Percentiles rank a stretch among this genome's conserved stretches.
phyloP scores from a whole-genome alignment of 2,888 invertebrate genomes.

The Aspidapion aeneum region DNA sequence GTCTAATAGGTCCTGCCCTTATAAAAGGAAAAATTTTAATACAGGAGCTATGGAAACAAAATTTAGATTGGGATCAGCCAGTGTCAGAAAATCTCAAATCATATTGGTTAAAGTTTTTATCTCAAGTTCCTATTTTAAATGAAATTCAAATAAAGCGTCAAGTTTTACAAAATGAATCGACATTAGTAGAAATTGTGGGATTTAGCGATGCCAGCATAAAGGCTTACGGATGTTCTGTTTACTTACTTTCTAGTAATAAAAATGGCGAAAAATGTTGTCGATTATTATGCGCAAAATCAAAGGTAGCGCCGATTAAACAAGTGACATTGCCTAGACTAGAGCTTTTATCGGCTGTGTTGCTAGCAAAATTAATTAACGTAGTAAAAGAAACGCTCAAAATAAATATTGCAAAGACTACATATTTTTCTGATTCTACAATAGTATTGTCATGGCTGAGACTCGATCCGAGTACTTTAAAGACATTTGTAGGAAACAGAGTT shows the following conservation, averaged over 20 bases:
- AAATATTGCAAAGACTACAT: slow-evolving; percentile 10
- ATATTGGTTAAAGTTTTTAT: slow-evolving; percentile 7
- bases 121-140: slow-evolving; percentile 13
- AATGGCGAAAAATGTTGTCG: too few species aligned
- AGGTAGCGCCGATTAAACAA: slow-evolving; percentile 30
- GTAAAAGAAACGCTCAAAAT: slow-evolving; percentile 11
- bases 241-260: too few species aligned
- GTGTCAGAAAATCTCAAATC: slow-evolving; percentile 9
- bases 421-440: neutral
- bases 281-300: slow-evolving; percentile 31
- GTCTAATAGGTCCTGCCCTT: too few species aligned
- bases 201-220: slow-evolving; percentile 28
- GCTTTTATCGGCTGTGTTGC: slow-evolving; percentile 24
- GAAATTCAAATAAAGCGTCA: slow-evolving; percentile 19
- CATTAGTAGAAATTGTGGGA: slow-evolving; percentile 25
- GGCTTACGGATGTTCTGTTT: slow-evolving; percentile 31
- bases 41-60: slow-evolving; percentile 10
- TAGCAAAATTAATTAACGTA: slow-evolving; percentile 19
- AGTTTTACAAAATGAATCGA: slow-evolving; percentile 1
- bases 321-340: slow-evolving; percentile 29
- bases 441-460: neutral
- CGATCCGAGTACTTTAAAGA: neutral
- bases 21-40: too few species aligned
- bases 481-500: neutral
- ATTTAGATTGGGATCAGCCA: slow-evolving; percentile 16